Conservation (phyloP, 2,113 vertebrate species). For the Pampusana beccarii region DNA sequence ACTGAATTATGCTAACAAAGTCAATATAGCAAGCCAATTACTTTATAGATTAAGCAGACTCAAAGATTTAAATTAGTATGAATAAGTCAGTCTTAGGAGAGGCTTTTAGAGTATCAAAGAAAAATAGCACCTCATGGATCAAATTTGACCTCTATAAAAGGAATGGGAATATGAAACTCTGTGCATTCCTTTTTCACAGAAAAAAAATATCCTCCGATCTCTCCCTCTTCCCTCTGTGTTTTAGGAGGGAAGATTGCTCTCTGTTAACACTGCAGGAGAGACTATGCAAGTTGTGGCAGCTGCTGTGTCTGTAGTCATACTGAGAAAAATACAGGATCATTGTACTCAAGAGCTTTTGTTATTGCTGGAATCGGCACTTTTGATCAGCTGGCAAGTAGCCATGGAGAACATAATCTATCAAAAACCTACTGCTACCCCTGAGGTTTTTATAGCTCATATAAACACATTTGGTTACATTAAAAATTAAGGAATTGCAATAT, state of each 20-base stretch:
- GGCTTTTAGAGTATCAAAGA: not conserved
- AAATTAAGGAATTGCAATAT: not conserved
- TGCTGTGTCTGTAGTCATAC: not conserved
- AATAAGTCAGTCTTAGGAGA: not conserved
- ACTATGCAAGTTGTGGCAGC: not conserved
- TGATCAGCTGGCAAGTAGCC: not conserved
- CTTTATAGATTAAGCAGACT: not conserved
- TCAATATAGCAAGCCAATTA: not conserved
- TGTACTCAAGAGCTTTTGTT: not conserved
- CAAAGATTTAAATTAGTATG: not conserved
- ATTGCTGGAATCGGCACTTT: not conserved
- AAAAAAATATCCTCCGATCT: not conserved
- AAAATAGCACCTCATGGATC: not conserved
- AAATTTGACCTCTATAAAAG: not conserved
- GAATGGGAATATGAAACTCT: not conserved
- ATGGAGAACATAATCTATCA: not conserved
- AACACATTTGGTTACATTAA: not conserved
- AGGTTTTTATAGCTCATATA: not conserved
- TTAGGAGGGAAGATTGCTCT: not conserved
- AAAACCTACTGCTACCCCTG: not conserved
- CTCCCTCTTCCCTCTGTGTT: not conserved
- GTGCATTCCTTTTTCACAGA: not conserved
- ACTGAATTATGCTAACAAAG: not conserved
- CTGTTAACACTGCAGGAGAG: not conserved
- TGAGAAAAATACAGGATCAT: not conserved